Evolutionary conservation across 2,888 invertebrate species (phyloP), one percentile per base, ranked within the genome.

Genomic region (Mimumesa dahlbomi): DNA sequence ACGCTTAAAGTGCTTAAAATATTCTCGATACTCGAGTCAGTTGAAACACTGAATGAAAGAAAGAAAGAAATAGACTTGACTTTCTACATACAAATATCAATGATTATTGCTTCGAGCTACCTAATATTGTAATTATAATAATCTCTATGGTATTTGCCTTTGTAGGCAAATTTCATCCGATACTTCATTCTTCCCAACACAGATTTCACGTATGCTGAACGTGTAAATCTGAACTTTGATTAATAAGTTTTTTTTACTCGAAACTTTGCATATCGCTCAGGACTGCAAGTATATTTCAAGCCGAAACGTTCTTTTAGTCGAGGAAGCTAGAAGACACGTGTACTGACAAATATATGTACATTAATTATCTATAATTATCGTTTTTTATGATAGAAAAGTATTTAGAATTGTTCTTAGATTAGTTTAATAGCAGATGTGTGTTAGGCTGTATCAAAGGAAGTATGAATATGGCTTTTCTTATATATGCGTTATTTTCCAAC

Each of bases 331-430:
- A 45, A 21, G 43, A n/a, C n/a, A 5, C 21, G 19, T 36, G 18
- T 29, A 22, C 25, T 49, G 21, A 13, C 7, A n/a, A 19, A 18
- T 31, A 34, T 58, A 1, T 45, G n/a, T 52, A 43, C 22, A 58
- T 62, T 50, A 18, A 13, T 54, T 42, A 54, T 45, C 7, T 38
- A 34, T 50, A 50, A 6, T 9, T 40, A 14, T 2, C 5, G 18
- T 31, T 45, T 56, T n/a, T 50, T 50, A 50, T 40, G 25, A 31
- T 21, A 14, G 29, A 52, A 14, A 46, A n/a, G n/a, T 57, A 49
- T 40, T 42, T 31, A 14, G 43, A 57, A 48, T 48, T 42, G 58
- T 75, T 75, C 62, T 66, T 75, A 45, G 22, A 61, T 13, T 46
- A 58, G 58, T 65, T n/a, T 38, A 69, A 45, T 64, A 18, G 34